Percentiles rank a stretch among this genome's conserved stretches.
Evolutionary conservation across 1,140 invertebrate species (phyloP).

Genomic region (Cheumatopsyche charites): DNA sequence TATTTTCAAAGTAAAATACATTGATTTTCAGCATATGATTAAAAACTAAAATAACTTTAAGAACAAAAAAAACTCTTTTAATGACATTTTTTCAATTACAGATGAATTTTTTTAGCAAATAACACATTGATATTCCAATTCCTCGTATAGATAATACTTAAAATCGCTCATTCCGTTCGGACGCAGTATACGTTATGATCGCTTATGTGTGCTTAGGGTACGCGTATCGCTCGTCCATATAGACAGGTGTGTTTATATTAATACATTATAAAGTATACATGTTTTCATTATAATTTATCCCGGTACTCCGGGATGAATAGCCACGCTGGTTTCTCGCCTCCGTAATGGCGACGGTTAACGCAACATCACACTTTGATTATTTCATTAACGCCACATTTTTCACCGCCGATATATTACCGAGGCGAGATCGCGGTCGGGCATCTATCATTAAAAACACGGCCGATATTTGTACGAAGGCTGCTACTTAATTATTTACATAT

Average conservation of each 20-base stretch:
- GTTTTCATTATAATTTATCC: constrained; percentile 42
- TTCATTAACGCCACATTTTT: constrained; percentile 39
- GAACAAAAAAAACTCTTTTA: no score
- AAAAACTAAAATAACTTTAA: no score
- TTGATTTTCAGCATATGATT: no score
- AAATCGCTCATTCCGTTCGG: background rate
- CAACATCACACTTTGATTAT: constrained; percentile 41
- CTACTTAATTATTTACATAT: no score
- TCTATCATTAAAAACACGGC: constrained; percentile 2
- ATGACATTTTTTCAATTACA: no score
- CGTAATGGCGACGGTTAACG: constrained; percentile 39
- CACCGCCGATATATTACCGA: background rate
- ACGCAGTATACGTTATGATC: constrained; percentile 16
- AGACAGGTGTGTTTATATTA: constrained; percentile 44
- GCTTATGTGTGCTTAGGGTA: constrained; percentile 10
- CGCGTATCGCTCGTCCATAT: constrained; percentile 8
- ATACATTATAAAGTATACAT: constrained; percentile 42
- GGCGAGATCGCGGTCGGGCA: constrained; percentile 15
- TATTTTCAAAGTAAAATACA: no score
- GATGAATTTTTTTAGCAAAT: no score
- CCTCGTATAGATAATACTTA: background rate
- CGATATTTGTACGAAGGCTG: background rate
- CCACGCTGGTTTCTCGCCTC: constrained; percentile 34
- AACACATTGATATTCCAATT: no score
- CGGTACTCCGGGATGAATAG: constrained; percentile 38